Evolutionary conservation across 1,140 invertebrate species (phyloP), one percentile per base, ranked within the genome.

Genomic region (Drosophila guanche): DNA sequence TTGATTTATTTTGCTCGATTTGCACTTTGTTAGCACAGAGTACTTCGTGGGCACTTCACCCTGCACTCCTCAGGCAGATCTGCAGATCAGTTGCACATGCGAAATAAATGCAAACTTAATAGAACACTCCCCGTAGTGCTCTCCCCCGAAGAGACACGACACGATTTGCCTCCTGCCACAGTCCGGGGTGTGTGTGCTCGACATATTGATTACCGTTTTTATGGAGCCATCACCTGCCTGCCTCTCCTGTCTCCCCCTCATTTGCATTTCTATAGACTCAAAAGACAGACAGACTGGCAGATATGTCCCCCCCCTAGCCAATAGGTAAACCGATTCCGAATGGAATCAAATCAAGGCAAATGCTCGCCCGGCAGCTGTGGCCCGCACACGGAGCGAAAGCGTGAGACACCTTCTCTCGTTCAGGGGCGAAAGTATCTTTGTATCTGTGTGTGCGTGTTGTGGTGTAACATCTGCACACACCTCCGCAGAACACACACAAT

Each of bases 281-380:
- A 37, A 4, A 37, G 33, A 37, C 33, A 37, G 10, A 10, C 33
- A 12, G 33, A 37, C 10, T 27, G 25, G 66, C 56, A 20, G 16
- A 20, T 20, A 20, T 20, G 0, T 59, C 22, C 62, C 45, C 29
- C 14, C 73, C 42, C 46, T 10, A 16, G 45, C 40, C 33, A 42
- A 58, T 84, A 76, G 80, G 79, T 84, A 70, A 72, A 60, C 42
- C 42, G 56, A 55, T 59, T 42, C 37, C 42, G 52, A 55, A 59
- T 29, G 57, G 74, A 88, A 88, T 88, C 83, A 88, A 88, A 88
- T 88, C 83, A 88, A 83, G 83, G 79, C 83, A 76, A 88, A 76
- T 67, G 73, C 60, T 67, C 37, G 46, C 53, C 40, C 41, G 46
- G 52, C 81, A 85, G 81, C 66, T 85, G 81, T 62, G 75, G 8